Conservation (phyloP, 1,140 invertebrate genomes). For the Venustaconcha ellipsiformis region DNA sequence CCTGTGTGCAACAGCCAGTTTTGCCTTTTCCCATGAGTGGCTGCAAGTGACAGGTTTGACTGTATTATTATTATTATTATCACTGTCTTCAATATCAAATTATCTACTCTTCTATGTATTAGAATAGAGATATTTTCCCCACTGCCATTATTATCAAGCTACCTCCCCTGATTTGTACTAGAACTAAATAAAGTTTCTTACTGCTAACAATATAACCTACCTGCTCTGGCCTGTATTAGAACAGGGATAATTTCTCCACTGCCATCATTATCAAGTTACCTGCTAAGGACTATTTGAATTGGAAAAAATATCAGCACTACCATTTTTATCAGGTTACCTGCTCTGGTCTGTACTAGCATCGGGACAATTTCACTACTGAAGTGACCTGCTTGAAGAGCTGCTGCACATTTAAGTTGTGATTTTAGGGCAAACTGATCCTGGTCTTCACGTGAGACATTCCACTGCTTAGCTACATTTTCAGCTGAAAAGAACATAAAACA, state of each 20-base stretch:
- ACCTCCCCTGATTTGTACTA: too few species aligned
- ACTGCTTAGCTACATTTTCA: constrained; percentile 84
- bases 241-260: too few species aligned
- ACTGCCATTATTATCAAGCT: too few species aligned
- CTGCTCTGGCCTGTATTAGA: constrained; percentile 26
- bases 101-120: neutral
- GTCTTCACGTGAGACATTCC: constrained; percentile 77
- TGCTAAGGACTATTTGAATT: constrained; percentile 33
- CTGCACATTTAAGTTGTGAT: constrained; percentile 80
- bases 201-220: too few species aligned
- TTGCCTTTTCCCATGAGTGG: too few species aligned
- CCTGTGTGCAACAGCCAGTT: too few species aligned
- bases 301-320: too few species aligned
- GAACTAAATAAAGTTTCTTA: too few species aligned
- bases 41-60: too few species aligned
- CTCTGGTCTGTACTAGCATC: constrained; percentile 56
- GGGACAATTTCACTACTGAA: constrained; percentile 74
- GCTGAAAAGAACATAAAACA: constrained; percentile 62
- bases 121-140: neutral
- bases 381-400: constrained; percentile 75
- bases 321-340: constrained; percentile 56
- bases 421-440: constrained; percentile 82
- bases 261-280: constrained; percentile 39
- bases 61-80: too few species aligned
- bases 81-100: too few species aligned